phyloP scores from a whole-genome alignment of 1,140 invertebrate genomes.

The Uloborus diversus region DNA sequence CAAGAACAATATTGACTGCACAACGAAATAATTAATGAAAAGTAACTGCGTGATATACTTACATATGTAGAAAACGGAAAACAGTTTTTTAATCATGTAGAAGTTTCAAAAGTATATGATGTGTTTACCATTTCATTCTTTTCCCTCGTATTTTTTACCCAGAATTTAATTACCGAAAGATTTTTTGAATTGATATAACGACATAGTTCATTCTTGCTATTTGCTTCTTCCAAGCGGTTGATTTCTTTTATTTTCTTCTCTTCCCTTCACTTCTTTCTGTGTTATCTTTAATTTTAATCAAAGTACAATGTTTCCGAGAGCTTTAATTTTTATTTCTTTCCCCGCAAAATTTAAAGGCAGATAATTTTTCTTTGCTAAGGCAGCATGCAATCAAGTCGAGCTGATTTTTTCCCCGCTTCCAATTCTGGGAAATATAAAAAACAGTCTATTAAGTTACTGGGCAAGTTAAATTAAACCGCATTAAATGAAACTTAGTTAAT shows the following conservation, averaged over 20 bases:
- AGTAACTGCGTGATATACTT: too few relatives aligned
- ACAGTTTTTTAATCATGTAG: too few relatives aligned
- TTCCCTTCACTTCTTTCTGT: background rate
- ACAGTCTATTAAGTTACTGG: background rate
- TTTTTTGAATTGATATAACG: background rate
- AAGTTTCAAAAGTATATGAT: too few relatives aligned
- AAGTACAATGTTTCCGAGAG: background rate
- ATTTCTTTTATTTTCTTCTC: background rate
- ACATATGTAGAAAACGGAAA: too few relatives aligned
- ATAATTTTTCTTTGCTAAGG: background rate
- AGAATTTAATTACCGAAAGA: background rate
- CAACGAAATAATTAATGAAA: too few relatives aligned
- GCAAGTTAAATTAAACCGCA: background rate
- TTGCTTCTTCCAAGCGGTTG: background rate
- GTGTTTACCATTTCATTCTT: too few relatives aligned
- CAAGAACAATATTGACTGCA: too few relatives aligned
- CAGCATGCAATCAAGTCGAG: background rate
- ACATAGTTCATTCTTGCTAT: background rate
- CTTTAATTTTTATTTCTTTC: background rate
- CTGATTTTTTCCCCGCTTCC: background rate
- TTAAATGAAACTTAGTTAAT: background rate
- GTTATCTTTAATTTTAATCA: background rate
- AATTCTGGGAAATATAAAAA: background rate
- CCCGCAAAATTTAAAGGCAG: background rate
- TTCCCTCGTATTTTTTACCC: too few relatives aligned